phyloP scores from a whole-genome alignment of 1,140 invertebrate species.

The Micrasema longulum region DNA sequence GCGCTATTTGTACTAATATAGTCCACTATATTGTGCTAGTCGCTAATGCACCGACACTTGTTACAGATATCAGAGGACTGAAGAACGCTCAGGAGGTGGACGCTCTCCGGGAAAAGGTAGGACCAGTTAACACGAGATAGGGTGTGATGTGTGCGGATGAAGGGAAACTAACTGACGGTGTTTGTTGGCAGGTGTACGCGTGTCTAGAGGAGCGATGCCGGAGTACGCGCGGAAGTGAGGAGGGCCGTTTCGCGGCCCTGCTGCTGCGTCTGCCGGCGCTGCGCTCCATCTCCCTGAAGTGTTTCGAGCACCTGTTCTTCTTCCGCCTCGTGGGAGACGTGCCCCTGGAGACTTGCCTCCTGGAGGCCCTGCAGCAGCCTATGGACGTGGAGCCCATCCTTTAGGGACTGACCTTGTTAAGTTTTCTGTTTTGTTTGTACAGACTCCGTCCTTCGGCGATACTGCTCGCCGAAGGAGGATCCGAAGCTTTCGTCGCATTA shows the following conservation, averaged over 20 bases:
- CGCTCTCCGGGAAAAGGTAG: constrained; percentile 87
- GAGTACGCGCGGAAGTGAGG: constrained; percentile 87
- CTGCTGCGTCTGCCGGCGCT: constrained; percentile 92
- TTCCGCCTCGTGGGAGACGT: constrained; percentile 89
- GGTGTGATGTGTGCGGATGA: neutral
- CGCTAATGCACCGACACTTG: neutral
- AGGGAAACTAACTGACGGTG: neutral
- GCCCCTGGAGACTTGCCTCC: constrained; percentile 77
- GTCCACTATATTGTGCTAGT: neutral
- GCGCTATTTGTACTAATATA: neutral
- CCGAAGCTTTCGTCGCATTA: too few relatives aligned
- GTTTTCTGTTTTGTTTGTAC: constrained; percentile 28
- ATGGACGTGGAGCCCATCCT: constrained; percentile 62
- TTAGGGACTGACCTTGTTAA: constrained; percentile 46
- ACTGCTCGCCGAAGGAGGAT: too few relatives aligned
- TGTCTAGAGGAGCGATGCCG: constrained; percentile 95
- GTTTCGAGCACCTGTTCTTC: constrained; percentile 95
- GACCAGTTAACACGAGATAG: neutral
- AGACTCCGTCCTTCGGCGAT: neutral
- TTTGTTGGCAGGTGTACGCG: constrained; percentile 76
- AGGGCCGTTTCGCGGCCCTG: constrained; percentile 94
- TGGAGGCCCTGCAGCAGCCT: constrained; percentile 77
- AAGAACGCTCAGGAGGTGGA: constrained; percentile 87
- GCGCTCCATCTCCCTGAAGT: constrained; percentile 95
- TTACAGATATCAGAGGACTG: constrained; percentile 88